Evolutionary conservation across 2,888 invertebrate species (phyloP).

Genomic region (Plagodis pulveraria): DNA sequence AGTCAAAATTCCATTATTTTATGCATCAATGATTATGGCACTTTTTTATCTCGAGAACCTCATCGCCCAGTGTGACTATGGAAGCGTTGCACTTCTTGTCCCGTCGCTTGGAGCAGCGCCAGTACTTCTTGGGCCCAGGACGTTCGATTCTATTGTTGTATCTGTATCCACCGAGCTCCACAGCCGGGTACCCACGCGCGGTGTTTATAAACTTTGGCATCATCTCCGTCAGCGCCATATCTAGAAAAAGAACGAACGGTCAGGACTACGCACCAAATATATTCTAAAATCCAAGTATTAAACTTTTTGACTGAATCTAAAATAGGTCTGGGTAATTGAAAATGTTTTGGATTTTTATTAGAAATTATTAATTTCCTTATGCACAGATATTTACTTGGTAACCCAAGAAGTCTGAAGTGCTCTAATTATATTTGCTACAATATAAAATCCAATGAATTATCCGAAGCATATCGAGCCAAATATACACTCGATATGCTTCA

Average conservation of each 20-base stretch:
- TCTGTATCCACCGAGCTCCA: conserved; percentile 56
- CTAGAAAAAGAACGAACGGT: conserved; percentile 26
- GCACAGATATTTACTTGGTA: too few species aligned
- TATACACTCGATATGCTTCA: too few species aligned
- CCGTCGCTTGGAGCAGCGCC: conserved; percentile 60
- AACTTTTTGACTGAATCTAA: too few species aligned
- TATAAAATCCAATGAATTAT: too few species aligned
- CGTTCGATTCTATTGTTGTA: conserved; percentile 59
- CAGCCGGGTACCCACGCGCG: conserved; percentile 53
- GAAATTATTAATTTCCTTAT: too few species aligned
- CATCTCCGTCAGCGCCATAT: conserved; percentile 43
- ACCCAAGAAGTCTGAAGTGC: too few species aligned
- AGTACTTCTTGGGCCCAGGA: conserved; percentile 48
- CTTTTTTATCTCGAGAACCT: conserved; percentile 51
- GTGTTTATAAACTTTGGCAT: conserved; percentile 45
- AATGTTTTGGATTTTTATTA: too few species aligned
- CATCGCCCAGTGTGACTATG: conserved; percentile 53
- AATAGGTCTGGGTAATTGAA: too few species aligned
- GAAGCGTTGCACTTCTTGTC: conserved; percentile 54
- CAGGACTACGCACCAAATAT: neutral
- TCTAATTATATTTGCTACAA: too few species aligned
- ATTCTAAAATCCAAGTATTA: too few species aligned
- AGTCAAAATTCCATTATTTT: neutral
- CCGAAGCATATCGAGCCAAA: too few species aligned
- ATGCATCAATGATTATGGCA: conserved; percentile 50